These are phyloP conservation scores for Melanerpes aurifrons DNA, from an alignment of 2,113 vertebrate species.

Conservation along the genomic window DNA sequence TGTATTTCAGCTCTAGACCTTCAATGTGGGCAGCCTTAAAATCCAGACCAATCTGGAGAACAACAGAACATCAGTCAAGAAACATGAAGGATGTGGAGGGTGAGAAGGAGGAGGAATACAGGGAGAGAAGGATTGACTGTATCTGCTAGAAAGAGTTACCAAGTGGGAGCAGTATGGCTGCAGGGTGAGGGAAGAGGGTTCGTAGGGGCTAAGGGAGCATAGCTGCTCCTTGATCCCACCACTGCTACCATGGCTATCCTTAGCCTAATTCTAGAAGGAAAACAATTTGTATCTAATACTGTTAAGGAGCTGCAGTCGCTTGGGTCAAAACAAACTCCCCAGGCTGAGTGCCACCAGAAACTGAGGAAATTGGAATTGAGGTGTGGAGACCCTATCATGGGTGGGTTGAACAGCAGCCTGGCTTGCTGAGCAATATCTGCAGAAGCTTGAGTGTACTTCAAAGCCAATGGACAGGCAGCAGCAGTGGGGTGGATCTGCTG, in stretches of 20 bases:
- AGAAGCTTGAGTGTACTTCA: neutral
- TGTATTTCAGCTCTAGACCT: slow-evolving; percentile 89
- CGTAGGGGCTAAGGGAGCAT: neutral
- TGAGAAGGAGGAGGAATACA: neutral
- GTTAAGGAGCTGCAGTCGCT: neutral
- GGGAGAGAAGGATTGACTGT: neutral
- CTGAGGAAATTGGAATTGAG: neutral
- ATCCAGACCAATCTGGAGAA: slow-evolving; percentile 84
- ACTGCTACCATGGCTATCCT: neutral
- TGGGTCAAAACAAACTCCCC: neutral
- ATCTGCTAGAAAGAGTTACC: neutral
- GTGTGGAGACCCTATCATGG: neutral
- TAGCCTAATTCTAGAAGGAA: neutral
- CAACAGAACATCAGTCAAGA: neutral
- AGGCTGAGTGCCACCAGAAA: neutral
- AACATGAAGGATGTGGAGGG: neutral
- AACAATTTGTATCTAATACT: neutral
- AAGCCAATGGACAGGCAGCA: neutral
- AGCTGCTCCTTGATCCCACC: neutral
- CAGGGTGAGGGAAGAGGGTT: neutral
- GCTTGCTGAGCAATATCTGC: neutral
- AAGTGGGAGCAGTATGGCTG: neutral
- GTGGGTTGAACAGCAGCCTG: neutral
- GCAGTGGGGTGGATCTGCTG: neutral
- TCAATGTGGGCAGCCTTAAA: slow-evolving; percentile 89